A percentile compares a stretch with the other conserved stretches of the same genome.
phyloP scores from a whole-genome alignment of 2,113 vertebrate species.

The Damaliscus lunatus region DNA sequence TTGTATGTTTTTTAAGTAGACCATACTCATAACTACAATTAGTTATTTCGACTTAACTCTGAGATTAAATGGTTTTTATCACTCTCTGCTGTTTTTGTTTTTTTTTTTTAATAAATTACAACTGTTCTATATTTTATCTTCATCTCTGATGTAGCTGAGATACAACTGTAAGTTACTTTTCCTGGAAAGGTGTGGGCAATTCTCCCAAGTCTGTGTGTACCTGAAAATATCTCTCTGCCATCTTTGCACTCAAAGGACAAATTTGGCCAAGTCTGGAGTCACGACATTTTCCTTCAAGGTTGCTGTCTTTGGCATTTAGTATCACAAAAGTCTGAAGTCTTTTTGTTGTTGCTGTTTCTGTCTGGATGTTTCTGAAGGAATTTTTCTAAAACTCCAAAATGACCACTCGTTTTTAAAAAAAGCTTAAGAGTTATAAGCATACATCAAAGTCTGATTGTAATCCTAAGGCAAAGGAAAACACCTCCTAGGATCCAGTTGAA shows the following conservation, averaged over 20 bases:
- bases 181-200: neutral
- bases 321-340: neutral
- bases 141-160: neutral
- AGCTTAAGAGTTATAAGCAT: neutral
- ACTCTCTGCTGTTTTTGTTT: neutral
- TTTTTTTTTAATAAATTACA: neutral
- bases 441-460: neutral
- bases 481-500: neutral
- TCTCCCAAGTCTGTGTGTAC: neutral
- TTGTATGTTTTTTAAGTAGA: neutral
- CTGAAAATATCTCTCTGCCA: neutral
- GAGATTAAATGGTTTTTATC: neutral
- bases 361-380: neutral
- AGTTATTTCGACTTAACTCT: neutral
- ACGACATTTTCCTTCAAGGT: neutral
- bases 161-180: neutral
- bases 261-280: neutral
- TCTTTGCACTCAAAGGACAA: neutral
- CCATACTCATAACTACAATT: neutral
- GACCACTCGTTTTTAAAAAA: neutral
- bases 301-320: neutral
- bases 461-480: neutral
- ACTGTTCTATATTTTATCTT: neutral
- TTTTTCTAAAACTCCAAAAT: constrained; percentile 26
- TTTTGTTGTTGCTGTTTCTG: neutral